Evolutionary conservation across 2,888 invertebrate species (phyloP).

Genomic region (Anodontia alba): DNA sequence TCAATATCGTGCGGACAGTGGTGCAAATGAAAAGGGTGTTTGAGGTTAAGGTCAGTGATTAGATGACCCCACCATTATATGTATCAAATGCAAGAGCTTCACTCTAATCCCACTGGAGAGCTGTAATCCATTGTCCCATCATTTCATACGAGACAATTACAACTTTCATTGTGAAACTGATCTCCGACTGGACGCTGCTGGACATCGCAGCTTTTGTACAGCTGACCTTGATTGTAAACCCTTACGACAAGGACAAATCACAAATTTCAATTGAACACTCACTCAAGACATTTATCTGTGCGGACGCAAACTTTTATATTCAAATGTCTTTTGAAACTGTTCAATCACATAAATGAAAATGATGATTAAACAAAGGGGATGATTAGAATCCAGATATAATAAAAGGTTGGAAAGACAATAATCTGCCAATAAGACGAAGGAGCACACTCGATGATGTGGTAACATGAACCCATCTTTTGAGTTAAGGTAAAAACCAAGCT

Average conservation of each 20-base stretch:
- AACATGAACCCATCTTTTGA: conserved; percentile 57
- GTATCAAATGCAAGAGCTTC: conserved; percentile 59
- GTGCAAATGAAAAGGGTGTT: conserved; percentile 48
- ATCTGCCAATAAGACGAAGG: conserved; percentile 46
- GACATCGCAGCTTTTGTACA: conserved; percentile 64
- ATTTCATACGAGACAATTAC: conserved; percentile 58
- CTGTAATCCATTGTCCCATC: conserved; percentile 59
- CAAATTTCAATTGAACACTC: conserved; percentile 47
- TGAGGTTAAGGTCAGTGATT: conserved; percentile 55
- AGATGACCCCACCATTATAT: conserved; percentile 61
- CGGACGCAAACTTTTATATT: conserved; percentile 66
- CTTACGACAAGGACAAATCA: conserved; percentile 58
- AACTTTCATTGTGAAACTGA: conserved; percentile 68
- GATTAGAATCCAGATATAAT: conserved; percentile 19
- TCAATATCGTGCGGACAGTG: conserved; percentile 43
- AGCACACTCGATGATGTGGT: conserved; percentile 61
- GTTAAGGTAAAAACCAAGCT: conserved; percentile 64
- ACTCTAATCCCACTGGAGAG: conserved; percentile 49
- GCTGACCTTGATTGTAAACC: conserved; percentile 59
- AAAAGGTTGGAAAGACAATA: conserved; percentile 59
- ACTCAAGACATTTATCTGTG: conserved; percentile 36
- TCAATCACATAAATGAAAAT: conserved; percentile 62
- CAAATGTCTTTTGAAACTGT: conserved; percentile 60
- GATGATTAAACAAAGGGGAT: conserved; percentile 60
- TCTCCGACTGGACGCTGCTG: conserved; percentile 47